Conservation (phyloP, 35 echinoderm and acorn worm genomes). For the Ophioderma brevispina region DNA sequence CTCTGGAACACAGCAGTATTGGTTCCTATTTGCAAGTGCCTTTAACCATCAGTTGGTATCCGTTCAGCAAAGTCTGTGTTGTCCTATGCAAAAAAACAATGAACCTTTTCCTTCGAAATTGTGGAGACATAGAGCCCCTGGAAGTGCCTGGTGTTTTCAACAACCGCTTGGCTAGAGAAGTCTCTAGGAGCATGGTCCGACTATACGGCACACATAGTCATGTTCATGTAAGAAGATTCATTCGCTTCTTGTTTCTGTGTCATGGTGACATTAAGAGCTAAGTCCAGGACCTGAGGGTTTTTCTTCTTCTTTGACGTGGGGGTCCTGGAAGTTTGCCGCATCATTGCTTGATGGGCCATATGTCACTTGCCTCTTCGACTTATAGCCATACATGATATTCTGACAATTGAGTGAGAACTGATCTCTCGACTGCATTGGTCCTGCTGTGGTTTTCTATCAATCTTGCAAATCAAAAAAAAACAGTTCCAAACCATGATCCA, state of each 20-base stretch:
- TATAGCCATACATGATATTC: no score
- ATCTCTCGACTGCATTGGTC: conserved; percentile 18
- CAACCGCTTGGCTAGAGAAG: conserved; percentile 57
- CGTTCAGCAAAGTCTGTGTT: conserved; percentile 73
- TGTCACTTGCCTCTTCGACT: no score
- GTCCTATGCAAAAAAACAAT: conserved; percentile 55
- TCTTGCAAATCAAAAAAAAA: no score
- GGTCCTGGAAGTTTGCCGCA: conserved; percentile 24
- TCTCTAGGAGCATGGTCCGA: conserved; percentile 55
- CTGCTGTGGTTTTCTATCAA: conserved; percentile 29
- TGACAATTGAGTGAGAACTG: conserved; percentile 59
- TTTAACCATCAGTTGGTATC: conserved; percentile 73
- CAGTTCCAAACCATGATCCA: conserved; percentile 41
- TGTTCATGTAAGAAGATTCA: conserved; percentile 44
- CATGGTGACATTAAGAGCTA: conserved; percentile 63
- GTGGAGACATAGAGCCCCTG: conserved; percentile 47
- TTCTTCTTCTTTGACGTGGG: conserved; percentile 13
- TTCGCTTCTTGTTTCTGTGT: conserved; percentile 53
- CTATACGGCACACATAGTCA: conserved; percentile 43
- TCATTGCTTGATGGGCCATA: no score
- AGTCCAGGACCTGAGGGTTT: conserved; percentile 44
- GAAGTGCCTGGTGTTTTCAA: conserved; percentile 60
- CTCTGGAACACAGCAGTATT: conserved; percentile 47
- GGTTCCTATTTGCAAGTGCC: conserved; percentile 54
- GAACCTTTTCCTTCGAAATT: conserved; percentile 41